phyloP scores from a whole-genome alignment of 2,797 vertebrate genomes.

The Coccyzus lansbergi region DNA sequence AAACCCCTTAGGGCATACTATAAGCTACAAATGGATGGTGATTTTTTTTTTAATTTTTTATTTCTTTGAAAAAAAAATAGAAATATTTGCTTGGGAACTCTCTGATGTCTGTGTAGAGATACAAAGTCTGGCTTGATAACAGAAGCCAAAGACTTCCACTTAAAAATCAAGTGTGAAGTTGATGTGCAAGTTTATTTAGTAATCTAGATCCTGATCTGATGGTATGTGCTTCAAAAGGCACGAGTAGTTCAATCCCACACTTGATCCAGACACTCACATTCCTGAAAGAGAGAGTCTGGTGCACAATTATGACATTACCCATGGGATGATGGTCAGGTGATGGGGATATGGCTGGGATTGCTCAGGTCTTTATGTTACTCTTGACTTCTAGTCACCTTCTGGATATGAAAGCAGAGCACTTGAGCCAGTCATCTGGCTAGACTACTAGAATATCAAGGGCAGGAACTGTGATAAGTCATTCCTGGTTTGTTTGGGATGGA shows the following conservation, averaged over 20 bases:
- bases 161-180: background rate
- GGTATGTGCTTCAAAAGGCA: background rate
- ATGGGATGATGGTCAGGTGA: slow-evolving; percentile 6
- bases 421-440: background rate
- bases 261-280: slow-evolving; percentile 7
- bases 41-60: too few species aligned
- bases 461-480: background rate
- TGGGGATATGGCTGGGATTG: background rate
- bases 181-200: background rate
- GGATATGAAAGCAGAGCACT: slow-evolving; percentile 4
- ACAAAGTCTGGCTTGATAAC: background rate
- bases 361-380: slow-evolving; percentile 29
- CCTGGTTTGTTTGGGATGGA: slow-evolving; percentile 14
- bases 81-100: background rate
- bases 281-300: background rate
- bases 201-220: background rate
- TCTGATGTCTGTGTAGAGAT: background rate
- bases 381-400: slow-evolving; percentile 2
- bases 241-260: background rate
- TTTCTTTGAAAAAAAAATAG: too few species aligned
- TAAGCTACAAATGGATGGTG: background rate
- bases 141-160: background rate
- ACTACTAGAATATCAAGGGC: background rate
- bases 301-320: slow-evolving; percentile 42
- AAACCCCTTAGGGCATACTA: background rate